Base-by-base conservation (phyloP, 2,113 vertebrate genomes). In the Cheilinus undulatus region DNA sequence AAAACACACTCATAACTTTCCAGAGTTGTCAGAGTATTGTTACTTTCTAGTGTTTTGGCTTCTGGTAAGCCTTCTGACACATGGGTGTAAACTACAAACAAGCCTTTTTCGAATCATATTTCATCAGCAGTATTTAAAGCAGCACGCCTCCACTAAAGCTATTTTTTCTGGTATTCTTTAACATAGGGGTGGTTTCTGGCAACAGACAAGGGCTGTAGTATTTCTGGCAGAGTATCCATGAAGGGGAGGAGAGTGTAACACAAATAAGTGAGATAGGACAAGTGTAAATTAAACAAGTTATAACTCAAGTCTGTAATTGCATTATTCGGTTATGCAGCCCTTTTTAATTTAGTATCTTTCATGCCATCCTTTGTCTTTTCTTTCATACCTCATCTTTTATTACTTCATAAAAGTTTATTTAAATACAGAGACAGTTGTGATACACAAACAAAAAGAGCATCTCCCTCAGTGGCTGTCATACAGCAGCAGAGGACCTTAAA, bases 391-490 rank as follows among this genome's bases (percentile, higher is more conserved):
- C 11, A 70, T 68, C 23, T 49, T 48, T 73, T 59, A 73, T 42
- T 30, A 61, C 24, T 12, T 36, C 17, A 43, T 52, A 58, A 50
- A 36, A 78, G 30, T 67, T 13, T 7, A 69, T 73, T 67, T 32
- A 56, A 56, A 48, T 13, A 43, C 19, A 51, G 38, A 57, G 23
- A 70, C 36, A 48, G 34, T 32, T 43, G 38, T 48, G 49, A 26
- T 38, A 58, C 49, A 61, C 38, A 50, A 65, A 8, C 7, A 62
- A 46, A 20, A 58, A 40, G 1, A 68, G 30, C 45, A 52, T n/a
- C 9, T 58, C 69, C 58, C 48, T 77, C 48, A 62, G 63, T 53
- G 40, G 52, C 34, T 74, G 65, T 57, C 64, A 54, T 26, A 42
- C 28, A 60, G 43, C 30, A 30, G 60, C 2, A 0, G 23, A 38